Base-by-base conservation (phyloP, 1,140 invertebrate genomes). In the Eurosta solidaginis region DNA sequence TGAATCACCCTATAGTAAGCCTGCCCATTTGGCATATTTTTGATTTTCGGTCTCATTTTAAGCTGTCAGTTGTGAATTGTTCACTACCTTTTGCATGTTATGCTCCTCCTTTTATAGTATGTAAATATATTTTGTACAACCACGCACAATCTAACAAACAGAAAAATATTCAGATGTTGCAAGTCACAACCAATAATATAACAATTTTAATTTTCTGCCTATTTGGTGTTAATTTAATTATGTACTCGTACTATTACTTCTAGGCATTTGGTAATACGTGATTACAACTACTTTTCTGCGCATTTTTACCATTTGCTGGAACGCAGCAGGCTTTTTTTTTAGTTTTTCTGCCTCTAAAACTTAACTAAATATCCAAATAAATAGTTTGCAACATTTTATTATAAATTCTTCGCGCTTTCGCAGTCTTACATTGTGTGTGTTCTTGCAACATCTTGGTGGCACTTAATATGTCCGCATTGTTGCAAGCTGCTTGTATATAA, bases 121-220 rank as follows among this genome's bases (percentile, higher is more conserved):
- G 50, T 25, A 54, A 14, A 20, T 27, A n/a, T n/a, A 25, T 25
- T 27, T 25, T 54, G n/a, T 59, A 36, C 29, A 17, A 25, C 22
- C 1, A 5, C 25, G 5, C 7, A 29, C 25, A n/a, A n/a, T n/a
- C n/a, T n/a, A n/a, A n/a, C n/a, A n/a, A n/a, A n/a, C n/a, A n/a
- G n/a, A n/a, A n/a, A n/a, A n/a, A n/a, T n/a, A n/a, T n/a, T n/a
- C n/a, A n/a, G n/a, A n/a, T n/a, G 59, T 68, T 68, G 59, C 59
- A 68, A 68, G 59, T 68, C 33, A n/a, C 59, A 68, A 68, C 59
- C 59, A 68, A 68, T 68, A 68, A 68, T 68, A 68, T 68, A 68
- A 68, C 29, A 68, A 68, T 68, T 68, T 68, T 68, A 68, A 68
- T 68, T 68, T 68, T 68, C 59, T 68, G 59, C 59, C 59, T 68